These are phyloP conservation scores for Drosophila fungiperda DNA, from an alignment of 2,888 invertebrate genomes.

Conservation along the genomic window DNA sequence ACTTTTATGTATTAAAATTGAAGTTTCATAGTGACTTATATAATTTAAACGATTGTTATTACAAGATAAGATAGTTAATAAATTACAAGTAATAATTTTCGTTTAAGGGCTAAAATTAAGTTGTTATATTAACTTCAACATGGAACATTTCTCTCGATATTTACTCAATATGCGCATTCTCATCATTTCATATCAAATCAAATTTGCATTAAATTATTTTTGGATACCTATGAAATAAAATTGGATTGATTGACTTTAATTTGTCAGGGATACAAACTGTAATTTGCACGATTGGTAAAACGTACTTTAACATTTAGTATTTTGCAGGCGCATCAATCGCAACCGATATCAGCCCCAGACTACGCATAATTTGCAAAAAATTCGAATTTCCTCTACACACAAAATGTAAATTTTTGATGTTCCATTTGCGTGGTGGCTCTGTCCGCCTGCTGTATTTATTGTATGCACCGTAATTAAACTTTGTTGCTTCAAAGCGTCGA, in stretches of 20 bases:
- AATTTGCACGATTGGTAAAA: background rate
- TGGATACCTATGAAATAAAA: constrained; percentile 4
- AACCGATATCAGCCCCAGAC: constrained; percentile 8
- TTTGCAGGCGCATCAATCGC: constrained; percentile 22
- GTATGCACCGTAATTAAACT: constrained; percentile 72
- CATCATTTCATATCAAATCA: background rate
- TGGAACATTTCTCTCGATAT: no score
- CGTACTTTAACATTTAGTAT: constrained; percentile 20
- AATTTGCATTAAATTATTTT: background rate
- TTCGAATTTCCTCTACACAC: constrained; percentile 63
- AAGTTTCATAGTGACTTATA: background rate
- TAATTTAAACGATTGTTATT: background rate
- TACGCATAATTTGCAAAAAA: constrained; percentile 62
- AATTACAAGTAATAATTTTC: background rate
- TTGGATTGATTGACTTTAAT: background rate
- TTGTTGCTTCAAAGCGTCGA: constrained; percentile 76
- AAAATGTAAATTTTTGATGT: constrained; percentile 61
- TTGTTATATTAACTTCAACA: background rate
- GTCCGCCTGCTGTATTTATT: constrained; percentile 41
- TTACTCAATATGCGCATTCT: background rate
- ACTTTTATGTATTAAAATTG: background rate
- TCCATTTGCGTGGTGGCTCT: constrained; percentile 30
- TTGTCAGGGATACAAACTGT: constrained; percentile 6
- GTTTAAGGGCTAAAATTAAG: background rate
- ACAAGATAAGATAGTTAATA: background rate